phyloP scores from a whole-genome alignment of 1,140 invertebrate genomes.

The Gonioctena quinquepunctata region DNA sequence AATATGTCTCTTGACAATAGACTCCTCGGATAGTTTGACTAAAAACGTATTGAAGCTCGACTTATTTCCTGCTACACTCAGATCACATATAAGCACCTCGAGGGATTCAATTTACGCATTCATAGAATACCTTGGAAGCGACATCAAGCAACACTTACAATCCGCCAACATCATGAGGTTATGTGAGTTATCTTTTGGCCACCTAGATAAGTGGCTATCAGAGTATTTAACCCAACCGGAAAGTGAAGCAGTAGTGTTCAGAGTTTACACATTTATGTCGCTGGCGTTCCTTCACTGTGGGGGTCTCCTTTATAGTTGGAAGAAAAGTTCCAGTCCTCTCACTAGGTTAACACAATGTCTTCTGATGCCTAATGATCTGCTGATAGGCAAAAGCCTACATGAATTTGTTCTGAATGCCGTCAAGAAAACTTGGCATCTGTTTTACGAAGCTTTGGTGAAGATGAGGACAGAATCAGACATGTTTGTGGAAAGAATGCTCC shows the following conservation, averaged over 20 bases:
- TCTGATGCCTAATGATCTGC: conserved; percentile 44
- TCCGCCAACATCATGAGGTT: conserved; percentile 31
- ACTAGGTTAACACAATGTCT: conserved; percentile 40
- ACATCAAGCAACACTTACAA: conserved; percentile 27
- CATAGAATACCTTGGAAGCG: conserved; percentile 31
- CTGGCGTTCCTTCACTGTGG: conserved; percentile 43
- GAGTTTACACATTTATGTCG: conserved; percentile 41
- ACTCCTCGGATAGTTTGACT: conserved; percentile 28
- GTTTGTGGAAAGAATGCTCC: conserved; percentile 46
- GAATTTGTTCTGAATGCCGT: conserved; percentile 40
- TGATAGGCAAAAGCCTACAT: conserved; percentile 38
- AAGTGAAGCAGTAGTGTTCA: conserved; percentile 34
- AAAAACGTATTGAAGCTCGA: conserved; percentile 38
- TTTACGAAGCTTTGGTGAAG: conserved; percentile 40
- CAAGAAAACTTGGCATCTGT: conserved; percentile 47
- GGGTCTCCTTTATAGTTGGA: conserved; percentile 42
- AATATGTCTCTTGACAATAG: conserved; percentile 37
- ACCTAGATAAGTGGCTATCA: conserved; percentile 35
- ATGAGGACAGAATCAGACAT: conserved; percentile 38
- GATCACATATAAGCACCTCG: conserved; percentile 22
- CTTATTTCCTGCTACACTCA: conserved; percentile 28
- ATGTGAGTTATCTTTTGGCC: conserved; percentile 40
- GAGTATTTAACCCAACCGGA: conserved; percentile 35
- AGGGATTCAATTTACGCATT: conserved; percentile 35
- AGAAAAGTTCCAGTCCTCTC: conserved; percentile 38